Evolutionary conservation across 2,888 invertebrate species (phyloP).

Genomic region (Nomada goodeniana): DNA sequence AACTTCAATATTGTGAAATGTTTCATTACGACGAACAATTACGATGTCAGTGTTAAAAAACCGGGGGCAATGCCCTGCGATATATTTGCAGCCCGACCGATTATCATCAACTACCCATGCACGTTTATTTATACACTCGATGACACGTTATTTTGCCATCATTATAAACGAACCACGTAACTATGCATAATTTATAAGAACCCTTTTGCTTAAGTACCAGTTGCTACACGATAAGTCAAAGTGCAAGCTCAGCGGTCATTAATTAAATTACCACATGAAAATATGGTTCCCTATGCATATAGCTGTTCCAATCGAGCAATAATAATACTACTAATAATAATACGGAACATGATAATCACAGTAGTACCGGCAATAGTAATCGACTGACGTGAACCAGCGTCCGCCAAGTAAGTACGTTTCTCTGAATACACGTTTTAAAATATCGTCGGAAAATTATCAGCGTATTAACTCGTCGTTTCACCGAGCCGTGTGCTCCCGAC

Average conservation of each 20-base stretch:
- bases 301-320: neutral
- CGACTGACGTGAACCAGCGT: no score
- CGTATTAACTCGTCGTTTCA: neutral
- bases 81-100: neutral
- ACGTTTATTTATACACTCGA: slow-evolving; percentile 6
- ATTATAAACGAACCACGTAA: neutral
- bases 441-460: neutral
- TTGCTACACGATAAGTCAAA: neutral
- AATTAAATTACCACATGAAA: slow-evolving; percentile 7
- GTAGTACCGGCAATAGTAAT: no score
- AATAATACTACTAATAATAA: no score
- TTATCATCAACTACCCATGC: neutral
- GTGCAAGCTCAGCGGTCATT: slow-evolving; percentile 1
- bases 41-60: neutral
- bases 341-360: no score
- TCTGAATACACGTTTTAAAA: neutral
- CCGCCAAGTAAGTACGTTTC: no score
- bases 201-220: neutral
- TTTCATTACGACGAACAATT: neutral
- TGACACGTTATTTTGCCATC: neutral
- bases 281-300: neutral
- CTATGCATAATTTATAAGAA: neutral
- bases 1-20: no score
- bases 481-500: neutral
- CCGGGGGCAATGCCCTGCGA: neutral